A percentile compares a stretch with the other conserved stretches of the same genome.
Evolutionary conservation across 2,888 invertebrate genomes (phyloP).

Genomic region (Bombylius major): DNA sequence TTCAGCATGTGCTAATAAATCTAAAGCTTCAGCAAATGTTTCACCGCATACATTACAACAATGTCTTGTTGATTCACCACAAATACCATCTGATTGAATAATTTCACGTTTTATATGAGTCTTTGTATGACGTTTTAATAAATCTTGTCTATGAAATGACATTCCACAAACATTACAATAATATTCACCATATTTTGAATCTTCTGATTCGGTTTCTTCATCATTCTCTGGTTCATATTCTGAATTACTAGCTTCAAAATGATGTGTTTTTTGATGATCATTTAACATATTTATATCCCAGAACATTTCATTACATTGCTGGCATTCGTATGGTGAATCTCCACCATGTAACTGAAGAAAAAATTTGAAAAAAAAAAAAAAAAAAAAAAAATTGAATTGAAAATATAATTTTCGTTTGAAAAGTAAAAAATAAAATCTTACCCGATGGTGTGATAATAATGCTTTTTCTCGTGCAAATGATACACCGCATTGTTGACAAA

Average conservation of each 20-base stretch:
- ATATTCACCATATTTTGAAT: constrained; percentile 46
- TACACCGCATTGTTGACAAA: constrained; percentile 62
- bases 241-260: constrained; percentile 39
- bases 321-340: constrained; percentile 68
- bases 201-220: constrained; percentile 43
- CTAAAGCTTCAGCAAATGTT: constrained; percentile 60
- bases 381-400: not conserved
- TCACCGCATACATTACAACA: constrained; percentile 71
- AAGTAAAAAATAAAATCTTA: constrained; percentile 19
- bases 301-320: constrained; percentile 69
- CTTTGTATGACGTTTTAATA: constrained; percentile 56
- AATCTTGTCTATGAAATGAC: constrained; percentile 63
- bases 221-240: constrained; percentile 32
- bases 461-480: constrained; percentile 75
- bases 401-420: not conserved
- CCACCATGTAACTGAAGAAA: constrained; percentile 53
- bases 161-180: constrained; percentile 64
- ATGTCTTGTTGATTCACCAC: constrained; percentile 36
- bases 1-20: constrained; percentile 67
- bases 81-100: not conserved
- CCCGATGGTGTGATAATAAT: constrained; percentile 58
- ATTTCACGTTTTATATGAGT: constrained; percentile 27
- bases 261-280: constrained; percentile 48
- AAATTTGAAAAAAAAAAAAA: not conserved
- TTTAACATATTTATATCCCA: constrained; percentile 50